phyloP scores from a whole-genome alignment of 2,113 vertebrate species.

The Anser cygnoides region DNA sequence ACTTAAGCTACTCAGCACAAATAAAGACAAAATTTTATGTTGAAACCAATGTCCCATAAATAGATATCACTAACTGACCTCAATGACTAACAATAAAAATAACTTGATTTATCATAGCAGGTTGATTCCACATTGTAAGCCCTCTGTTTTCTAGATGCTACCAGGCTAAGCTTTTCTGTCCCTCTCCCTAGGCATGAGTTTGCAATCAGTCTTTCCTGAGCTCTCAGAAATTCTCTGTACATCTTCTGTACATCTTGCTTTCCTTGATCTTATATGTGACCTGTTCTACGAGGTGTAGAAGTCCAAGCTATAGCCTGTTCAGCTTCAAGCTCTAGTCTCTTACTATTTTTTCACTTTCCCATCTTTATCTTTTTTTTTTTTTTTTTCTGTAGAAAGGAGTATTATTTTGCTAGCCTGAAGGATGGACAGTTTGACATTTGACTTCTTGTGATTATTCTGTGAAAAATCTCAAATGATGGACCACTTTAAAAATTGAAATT shows the following conservation, averaged over 20 bases:
- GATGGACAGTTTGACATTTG: background rate
- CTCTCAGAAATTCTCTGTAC: background rate
- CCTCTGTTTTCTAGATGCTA: background rate
- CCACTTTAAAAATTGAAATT: background rate
- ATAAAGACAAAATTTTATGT: background rate
- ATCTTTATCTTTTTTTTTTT: background rate
- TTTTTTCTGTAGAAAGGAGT: background rate
- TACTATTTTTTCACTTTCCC: background rate
- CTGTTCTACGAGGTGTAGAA: background rate
- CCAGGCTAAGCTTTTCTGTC: background rate
- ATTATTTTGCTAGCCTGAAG: background rate
- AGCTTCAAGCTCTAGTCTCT: background rate
- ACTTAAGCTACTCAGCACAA: background rate
- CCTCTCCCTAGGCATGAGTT: background rate
- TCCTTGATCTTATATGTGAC: background rate
- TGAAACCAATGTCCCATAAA: background rate
- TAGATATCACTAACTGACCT: background rate
- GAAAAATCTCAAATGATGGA: background rate
- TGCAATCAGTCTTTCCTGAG: background rate
- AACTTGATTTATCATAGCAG: background rate
- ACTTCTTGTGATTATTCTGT: background rate
- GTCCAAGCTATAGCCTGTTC: background rate
- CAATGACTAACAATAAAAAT: background rate
- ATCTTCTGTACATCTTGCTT: background rate
- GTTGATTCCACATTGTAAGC: background rate